Base-by-base conservation (phyloP, 2,113 vertebrate species). In the Sturnus vulgaris region DNA sequence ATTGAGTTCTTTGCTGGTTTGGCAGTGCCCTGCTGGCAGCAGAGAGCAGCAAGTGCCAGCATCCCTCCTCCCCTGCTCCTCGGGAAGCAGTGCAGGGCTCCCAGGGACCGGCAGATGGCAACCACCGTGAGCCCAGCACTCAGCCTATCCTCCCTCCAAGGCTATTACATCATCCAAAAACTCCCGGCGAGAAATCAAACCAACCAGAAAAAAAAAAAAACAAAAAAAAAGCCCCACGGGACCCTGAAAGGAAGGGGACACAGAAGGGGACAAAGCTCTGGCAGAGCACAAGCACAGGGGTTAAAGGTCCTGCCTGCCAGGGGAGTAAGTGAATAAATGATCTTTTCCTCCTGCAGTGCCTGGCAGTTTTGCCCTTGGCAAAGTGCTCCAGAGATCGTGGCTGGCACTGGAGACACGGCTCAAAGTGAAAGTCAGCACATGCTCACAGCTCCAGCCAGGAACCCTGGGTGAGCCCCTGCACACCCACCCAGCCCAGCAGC, bases 21-120 rank as follows among this genome's bases (percentile, higher is more conserved):
- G 84, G 44, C 81, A 33, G 5, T 52, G 84, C 15, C 49, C 88
- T 66, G 86, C 70, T 69, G 70, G 25, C 93, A 61, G 83, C 69
- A 49, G 23, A 15, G 16, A 25, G 68, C 61, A 72, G 89, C 72
- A 7, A 93, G 87, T 4, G 60, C 23, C 77, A 83, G 21, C 6
- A 9, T 37, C 53, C 59, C 14, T 72, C 49, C 44, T 69, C 46
- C 30, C 28, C 39, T 64, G 78, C 92, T 78, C 47, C 66, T 68
- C 16, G 27, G 59, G 52, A 57, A 70, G 79, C 33, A 47, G 9
- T 95, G 90, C 92, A 90, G 11, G 70, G 47, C 94, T 95, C 69
- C 80, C 73, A 16, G 63, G 60, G 77, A 95, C 95, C 98, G 7
- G 97, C 96, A 98, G 98, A 93, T 96, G 98, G 98, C 96, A 95